Conservation (phyloP, 1,140 invertebrate species). For the Apolygus lucorum region DNA sequence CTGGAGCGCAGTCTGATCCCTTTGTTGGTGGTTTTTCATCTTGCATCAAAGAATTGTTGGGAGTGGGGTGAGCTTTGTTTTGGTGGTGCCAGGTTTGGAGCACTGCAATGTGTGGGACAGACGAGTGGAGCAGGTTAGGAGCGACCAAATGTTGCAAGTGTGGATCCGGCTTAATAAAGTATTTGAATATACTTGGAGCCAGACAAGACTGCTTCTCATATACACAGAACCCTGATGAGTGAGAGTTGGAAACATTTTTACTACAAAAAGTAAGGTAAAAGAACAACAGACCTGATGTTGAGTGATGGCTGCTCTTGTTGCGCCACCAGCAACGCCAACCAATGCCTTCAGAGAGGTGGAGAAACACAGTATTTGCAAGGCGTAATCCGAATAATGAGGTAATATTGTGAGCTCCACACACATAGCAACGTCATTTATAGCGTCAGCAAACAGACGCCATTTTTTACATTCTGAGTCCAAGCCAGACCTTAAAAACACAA, state of each 20-base stretch:
- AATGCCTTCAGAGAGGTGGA: slow-evolving; percentile 62
- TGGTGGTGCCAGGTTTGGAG: no score
- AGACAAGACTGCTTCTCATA: no score
- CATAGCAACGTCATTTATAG: slow-evolving; percentile 85
- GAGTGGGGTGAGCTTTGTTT: no score
- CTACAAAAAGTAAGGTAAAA: no score
- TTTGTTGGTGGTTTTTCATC: neutral
- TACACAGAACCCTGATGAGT: no score
- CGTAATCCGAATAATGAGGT: slow-evolving; percentile 50
- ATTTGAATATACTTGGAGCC: no score
- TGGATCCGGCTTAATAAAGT: no score
- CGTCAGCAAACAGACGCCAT: slow-evolving; percentile 91
- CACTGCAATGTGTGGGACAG: no score
- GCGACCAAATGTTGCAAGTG: no score
- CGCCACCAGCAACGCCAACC: slow-evolving; percentile 81
- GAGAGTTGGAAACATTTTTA: no score
- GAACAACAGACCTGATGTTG: slow-evolving; percentile 66
- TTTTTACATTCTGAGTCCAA: slow-evolving; percentile 81
- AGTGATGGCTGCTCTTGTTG: slow-evolving; percentile 83
- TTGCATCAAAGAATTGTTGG: no score
- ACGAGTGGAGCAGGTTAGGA: neutral
- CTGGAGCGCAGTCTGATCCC: no score
- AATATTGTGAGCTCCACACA: slow-evolving; percentile 62
- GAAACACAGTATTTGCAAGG: slow-evolving; percentile 54
- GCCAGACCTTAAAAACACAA: slow-evolving; percentile 47